Evolutionary conservation across 1,140 invertebrate genomes (phyloP), one percentile per base, ranked within the genome.

Genomic region (Nylanderia fulva): DNA sequence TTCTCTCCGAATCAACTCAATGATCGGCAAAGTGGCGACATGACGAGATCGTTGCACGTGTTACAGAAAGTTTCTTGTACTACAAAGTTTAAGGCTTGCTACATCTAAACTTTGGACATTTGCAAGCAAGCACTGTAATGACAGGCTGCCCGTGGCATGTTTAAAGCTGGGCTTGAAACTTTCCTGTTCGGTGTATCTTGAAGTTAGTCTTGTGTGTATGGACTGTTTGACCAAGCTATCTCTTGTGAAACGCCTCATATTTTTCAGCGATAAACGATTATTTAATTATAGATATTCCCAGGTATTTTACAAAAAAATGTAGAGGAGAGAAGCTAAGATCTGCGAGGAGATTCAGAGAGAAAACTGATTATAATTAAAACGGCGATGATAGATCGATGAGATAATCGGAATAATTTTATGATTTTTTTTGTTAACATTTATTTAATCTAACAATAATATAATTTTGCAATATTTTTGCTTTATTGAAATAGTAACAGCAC

Each of bases 101-200:
- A 24, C 13, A 56, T 18, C 27, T 42, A 29, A 80, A 69, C 64
- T 80, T 71, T 36, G 18, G 7, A 71, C 52, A 80, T 80, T 80
- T 71, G 52, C 77, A 80, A 71, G 68, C 13, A 42, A 39, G 33
- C 24, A 52, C 24, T 11, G 8, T 42, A 71, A 80, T 80, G 77
- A 60, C 36, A 80, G 18, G 24, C 21, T 58, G 33, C 13, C 15
- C 15, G 15, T 52, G 15, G 29, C 45, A 21, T 42, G 45, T 42
- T 80, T 45, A 71, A 64, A 71, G 52, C 7, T 24, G 0, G 39
- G 18, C 0, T 52, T 29, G 24, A 33, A 64, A 71, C 77, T 56
- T 71, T 11, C 9, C 29, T 33, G 15, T 7, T 58, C 36, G 42
- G 11, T 80, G 33, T 58, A 7, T 80, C 64, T 42, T 42, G 8